Percentiles rank a stretch among this genome's conserved stretches.
phyloP scores from a whole-genome alignment of 2,797 vertebrate genomes.

The Nannoperca obscura region DNA sequence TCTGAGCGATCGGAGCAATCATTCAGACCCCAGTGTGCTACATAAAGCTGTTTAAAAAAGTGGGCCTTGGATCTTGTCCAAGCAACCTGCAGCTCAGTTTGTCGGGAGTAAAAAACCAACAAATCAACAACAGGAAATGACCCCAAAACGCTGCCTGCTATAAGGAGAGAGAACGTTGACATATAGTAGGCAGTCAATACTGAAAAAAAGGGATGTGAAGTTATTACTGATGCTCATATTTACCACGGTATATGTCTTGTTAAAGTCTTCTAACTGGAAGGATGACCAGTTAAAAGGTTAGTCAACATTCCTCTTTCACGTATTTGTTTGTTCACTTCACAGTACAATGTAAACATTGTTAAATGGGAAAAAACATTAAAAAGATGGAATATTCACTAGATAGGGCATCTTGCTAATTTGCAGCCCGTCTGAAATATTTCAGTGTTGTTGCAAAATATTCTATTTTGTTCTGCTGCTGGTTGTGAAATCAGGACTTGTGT shows the following conservation, averaged over 20 bases:
- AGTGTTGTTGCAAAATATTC: too few species aligned
- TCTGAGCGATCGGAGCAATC: slow-evolving; percentile 17
- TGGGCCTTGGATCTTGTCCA: slow-evolving; percentile 36
- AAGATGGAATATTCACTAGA: not conserved
- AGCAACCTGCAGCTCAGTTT: slow-evolving; percentile 40
- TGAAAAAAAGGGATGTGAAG: not conserved
- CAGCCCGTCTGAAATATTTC: too few species aligned
- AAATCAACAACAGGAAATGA: slow-evolving; percentile 44
- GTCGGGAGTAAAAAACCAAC: slow-evolving; percentile 45
- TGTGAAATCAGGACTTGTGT: too few species aligned
- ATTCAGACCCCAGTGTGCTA: slow-evolving; percentile 17
- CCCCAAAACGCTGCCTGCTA: slow-evolving; percentile 30
- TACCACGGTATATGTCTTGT: not conserved
- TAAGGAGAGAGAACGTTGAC: slow-evolving; percentile 51
- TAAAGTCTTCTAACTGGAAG: slow-evolving; percentile 5
- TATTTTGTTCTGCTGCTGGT: too few species aligned
- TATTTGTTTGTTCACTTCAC: not conserved
- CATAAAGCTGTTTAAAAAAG: slow-evolving; percentile 13
- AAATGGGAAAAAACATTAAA: not conserved
- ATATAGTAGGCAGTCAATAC: slow-evolving; percentile 22
- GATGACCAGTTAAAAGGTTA: not conserved
- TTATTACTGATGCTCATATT: not conserved
- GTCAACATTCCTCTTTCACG: not conserved
- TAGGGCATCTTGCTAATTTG: not conserved
- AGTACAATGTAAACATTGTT: not conserved